A percentile compares a stretch with the other conserved stretches of the same genome.
Evolutionary conservation across 2,113 vertebrate species (phyloP).

Genomic region (Toxotes chatareus): DNA sequence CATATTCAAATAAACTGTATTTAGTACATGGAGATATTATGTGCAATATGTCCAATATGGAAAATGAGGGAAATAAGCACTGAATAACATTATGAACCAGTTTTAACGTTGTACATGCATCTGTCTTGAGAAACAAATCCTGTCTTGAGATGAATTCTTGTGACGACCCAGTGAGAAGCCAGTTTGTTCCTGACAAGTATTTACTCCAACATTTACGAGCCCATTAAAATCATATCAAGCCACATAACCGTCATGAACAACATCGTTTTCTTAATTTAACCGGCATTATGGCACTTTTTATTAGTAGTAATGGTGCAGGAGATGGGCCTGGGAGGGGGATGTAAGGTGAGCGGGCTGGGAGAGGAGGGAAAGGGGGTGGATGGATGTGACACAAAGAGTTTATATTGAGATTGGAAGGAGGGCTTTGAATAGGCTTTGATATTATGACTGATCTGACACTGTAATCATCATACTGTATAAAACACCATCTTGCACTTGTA

Average conservation of each 20-base stretch:
- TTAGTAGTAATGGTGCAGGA: slow-evolving; percentile 47
- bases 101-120: not conserved
- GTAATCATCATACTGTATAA: not conserved
- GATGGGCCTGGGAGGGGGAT: not conserved
- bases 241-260: slow-evolving; percentile 29
- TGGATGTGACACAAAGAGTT: not conserved
- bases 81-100: not conserved
- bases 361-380: not conserved
- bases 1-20: not conserved
- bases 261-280: slow-evolving; percentile 50
- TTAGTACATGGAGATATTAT: not conserved
- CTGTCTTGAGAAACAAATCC: too few species aligned
- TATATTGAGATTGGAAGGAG: not conserved
- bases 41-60: not conserved
- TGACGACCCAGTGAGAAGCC: not conserved
- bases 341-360: not conserved
- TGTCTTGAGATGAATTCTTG: not conserved
- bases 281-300: slow-evolving; percentile 50
- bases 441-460: not conserved
- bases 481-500: slow-evolving; percentile 8
- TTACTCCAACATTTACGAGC: slow-evolving; percentile 62
- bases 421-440: not conserved
- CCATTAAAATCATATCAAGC: slow-evolving; percentile 58
- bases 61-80: not conserved
- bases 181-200: slow-evolving; percentile 50